Evolutionary conservation across 2,888 invertebrate species (phyloP).

Genomic region (Iphiclides podalirius): DNA sequence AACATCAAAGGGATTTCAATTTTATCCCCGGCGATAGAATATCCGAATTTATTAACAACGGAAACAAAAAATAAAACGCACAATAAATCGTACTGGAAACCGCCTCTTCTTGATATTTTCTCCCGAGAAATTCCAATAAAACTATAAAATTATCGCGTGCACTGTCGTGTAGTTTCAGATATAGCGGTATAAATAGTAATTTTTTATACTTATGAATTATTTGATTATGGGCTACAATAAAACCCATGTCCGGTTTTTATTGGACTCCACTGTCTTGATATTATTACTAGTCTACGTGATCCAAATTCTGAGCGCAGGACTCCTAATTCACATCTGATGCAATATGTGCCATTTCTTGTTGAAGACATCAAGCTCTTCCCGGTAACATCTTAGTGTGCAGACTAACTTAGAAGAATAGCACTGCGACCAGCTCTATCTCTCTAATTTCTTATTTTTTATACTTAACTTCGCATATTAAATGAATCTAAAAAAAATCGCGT

Average conservation of each 20-base stretch:
- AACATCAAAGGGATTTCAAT: slow-evolving; percentile 34
- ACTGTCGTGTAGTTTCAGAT: slow-evolving; percentile 53
- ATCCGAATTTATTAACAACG: slow-evolving; percentile 53
- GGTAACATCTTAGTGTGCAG: too few species aligned
- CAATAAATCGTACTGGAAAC: slow-evolving; percentile 58
- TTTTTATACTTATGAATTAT: slow-evolving; percentile 62
- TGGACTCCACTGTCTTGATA: slow-evolving; percentile 44
- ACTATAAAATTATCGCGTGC: slow-evolving; percentile 70
- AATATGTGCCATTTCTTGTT: too few species aligned
- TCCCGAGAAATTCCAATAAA: slow-evolving; percentile 60
- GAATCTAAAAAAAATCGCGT: too few species aligned
- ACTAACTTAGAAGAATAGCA: too few species aligned
- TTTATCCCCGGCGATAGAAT: slow-evolving; percentile 31
- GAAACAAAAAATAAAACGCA: slow-evolving; percentile 66
- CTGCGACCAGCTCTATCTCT: too few species aligned
- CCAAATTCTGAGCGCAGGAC: too few species aligned
- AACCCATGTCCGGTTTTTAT: slow-evolving; percentile 54
- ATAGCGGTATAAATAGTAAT: slow-evolving; percentile 54
- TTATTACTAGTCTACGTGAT: slow-evolving; percentile 33
- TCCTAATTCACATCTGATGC: too few species aligned
- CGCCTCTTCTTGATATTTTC: slow-evolving; percentile 63
- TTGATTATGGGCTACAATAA: slow-evolving; percentile 68
- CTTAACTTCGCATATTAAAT: too few species aligned
- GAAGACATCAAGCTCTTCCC: too few species aligned
- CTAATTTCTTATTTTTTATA: too few species aligned